These are phyloP conservation scores for Drosophila crucigera DNA, from an alignment of 2,888 invertebrate genomes.

Conservation along the genomic window DNA sequence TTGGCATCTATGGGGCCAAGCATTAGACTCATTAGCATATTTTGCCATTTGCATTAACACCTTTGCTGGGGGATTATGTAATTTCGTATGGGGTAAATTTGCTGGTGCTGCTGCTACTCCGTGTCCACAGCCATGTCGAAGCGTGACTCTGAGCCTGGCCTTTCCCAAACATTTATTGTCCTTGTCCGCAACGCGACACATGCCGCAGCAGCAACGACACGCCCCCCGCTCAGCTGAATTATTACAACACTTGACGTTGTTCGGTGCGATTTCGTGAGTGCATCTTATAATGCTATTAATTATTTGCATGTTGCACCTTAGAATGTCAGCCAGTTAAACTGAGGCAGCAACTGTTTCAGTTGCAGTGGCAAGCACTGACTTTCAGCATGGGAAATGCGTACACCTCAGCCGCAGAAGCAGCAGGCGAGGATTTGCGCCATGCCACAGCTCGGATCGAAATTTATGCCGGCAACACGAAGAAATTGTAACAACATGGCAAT, in stretches of 20 bases:
- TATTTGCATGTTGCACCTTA: slow-evolving; percentile 85
- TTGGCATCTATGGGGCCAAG: slow-evolving; percentile 26
- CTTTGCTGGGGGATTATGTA: slow-evolving; percentile 81
- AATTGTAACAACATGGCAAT: slow-evolving; percentile 81
- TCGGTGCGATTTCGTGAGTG: slow-evolving; percentile 85
- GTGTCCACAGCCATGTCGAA: slow-evolving; percentile 59
- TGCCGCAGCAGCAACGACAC: slow-evolving; percentile 26
- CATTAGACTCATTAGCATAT: slow-evolving; percentile 82
- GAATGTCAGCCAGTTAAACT: slow-evolving; percentile 75
- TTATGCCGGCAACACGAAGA: slow-evolving; percentile 79
- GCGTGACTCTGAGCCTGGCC: slow-evolving; percentile 73
- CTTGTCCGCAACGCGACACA: slow-evolving; percentile 60
- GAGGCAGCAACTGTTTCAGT: slow-evolving; percentile 21
- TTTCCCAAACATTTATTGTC: slow-evolving; percentile 80
- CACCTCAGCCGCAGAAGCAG: slow-evolving; percentile 2
- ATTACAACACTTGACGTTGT: slow-evolving; percentile 81
- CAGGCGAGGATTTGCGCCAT: slow-evolving; percentile 42
- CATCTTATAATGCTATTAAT: slow-evolving; percentile 86
- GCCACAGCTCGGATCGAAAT: slow-evolving; percentile 55
- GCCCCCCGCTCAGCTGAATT: slow-evolving; percentile 65
- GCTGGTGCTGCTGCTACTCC: slow-evolving; percentile 20
- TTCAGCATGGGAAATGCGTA: slow-evolving; percentile 59
- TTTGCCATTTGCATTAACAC: slow-evolving; percentile 83
- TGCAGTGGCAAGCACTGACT: slow-evolving; percentile 17
- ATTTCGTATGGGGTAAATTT: slow-evolving; percentile 60